Evolutionary conservation across 2,888 invertebrate genomes (phyloP).

Genomic region (Dendrolimus pini): DNA sequence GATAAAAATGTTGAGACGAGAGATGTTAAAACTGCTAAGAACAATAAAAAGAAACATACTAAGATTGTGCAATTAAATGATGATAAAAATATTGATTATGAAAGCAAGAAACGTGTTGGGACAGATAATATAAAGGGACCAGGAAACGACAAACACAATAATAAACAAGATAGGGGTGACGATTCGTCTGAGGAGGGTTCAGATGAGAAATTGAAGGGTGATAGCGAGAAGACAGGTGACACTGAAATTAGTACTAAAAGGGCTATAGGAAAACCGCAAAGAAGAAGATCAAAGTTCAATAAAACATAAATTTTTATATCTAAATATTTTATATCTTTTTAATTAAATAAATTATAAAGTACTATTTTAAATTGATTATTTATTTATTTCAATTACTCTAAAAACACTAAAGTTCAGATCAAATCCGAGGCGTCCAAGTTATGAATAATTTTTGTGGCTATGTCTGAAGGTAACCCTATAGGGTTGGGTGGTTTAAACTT

Average conservation of each 20-base stretch:
- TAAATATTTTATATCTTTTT: slow-evolving; percentile 10
- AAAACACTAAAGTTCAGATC: no score
- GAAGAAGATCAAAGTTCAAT: slow-evolving; percentile 7
- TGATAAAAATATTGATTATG: neutral
- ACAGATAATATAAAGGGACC: slow-evolving; percentile 2
- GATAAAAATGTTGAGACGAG: slow-evolving; percentile 7
- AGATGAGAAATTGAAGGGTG: slow-evolving; percentile 6
- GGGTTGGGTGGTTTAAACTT: no score
- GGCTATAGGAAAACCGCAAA: slow-evolving; percentile 9
- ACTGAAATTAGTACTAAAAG: slow-evolving; percentile 6
- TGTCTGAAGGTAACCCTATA: no score
- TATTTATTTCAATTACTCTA: no score
- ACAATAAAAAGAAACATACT: neutral
- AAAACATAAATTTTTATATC: slow-evolving; percentile 5
- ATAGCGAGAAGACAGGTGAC: slow-evolving; percentile 6
- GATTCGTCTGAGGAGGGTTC: neutral
- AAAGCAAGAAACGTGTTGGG: slow-evolving; percentile 1
- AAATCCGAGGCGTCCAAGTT: no score
- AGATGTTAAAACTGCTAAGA: slow-evolving; percentile 1
- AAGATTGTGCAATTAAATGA: neutral
- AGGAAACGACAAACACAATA: slow-evolving; percentile 4
- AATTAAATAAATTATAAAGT: neutral
- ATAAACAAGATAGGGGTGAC: neutral
- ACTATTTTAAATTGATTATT: no score
- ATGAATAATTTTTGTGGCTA: no score